Evolutionary conservation across 2,888 invertebrate species (phyloP), one percentile per base, ranked within the genome.

Genomic region (Lasioglossum vierecki): DNA sequence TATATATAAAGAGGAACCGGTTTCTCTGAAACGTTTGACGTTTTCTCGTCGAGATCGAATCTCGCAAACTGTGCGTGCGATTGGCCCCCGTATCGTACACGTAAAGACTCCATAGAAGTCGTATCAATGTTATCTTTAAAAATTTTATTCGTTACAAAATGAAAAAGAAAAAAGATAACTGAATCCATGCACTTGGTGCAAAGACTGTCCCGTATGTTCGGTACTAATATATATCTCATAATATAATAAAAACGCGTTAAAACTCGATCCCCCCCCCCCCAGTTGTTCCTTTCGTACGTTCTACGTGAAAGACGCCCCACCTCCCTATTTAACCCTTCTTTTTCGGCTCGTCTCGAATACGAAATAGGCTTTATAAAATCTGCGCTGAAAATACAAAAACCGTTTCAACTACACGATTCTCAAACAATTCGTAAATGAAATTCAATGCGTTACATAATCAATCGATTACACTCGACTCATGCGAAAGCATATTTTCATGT

Each of bases 351-450:
- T 75, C 75, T 82, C 80, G 84, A 91, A 91, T 90, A 88, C 82
- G 86, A 85, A 92, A 92, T 70, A 83, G 73, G 41, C 91, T 88
- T 89, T 91, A 93, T 92, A 92, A 91, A 90, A 90, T 92, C 85
- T 90, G 90, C 92, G 92, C 92, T 92, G 93, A 93, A 63, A 93
- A 93, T 92, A 93, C 90, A 93, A 91, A 91, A 91, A 91, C 91
- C 88, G 92, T 89, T 90, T 90, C n/a, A 9, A 90, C 85, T 83
- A 66, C 82, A 88, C 77, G 87, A 88, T 87, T 77, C 76, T 76
- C 71, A 83, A 88, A 74, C 75, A 71, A 79, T 82, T 84, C 79
- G 71, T 84, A 92, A 92, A 88, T 11, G 82, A 82, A 91, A 87
- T 84, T 82, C 75, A 76, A 84, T 81, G 66, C 49, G 71, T 77